Evolutionary conservation across 35 echinoderm and acorn worm species (phyloP).

Genomic region (Hemicentrotus pulcherrimus): DNA sequence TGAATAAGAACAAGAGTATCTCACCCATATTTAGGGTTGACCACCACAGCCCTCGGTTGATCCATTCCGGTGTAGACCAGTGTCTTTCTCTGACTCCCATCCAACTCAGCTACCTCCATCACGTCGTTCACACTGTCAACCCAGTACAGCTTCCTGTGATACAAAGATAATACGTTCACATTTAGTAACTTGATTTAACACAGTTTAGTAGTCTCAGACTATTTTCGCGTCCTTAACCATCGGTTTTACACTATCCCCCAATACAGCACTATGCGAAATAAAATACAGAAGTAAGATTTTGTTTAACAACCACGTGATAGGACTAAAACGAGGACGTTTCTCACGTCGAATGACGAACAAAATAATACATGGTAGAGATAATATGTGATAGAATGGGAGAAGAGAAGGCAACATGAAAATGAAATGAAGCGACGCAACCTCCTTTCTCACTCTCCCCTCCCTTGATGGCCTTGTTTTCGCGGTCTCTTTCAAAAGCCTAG

Average conservation of each 20-base stretch:
- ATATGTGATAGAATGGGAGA: background rate
- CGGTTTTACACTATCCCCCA: too few species aligned
- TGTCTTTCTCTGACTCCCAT: constrained; percentile 78
- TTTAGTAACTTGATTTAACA: too few species aligned
- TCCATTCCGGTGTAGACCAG: constrained; percentile 61
- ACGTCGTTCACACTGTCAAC: constrained; percentile 70
- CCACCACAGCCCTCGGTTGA: constrained; percentile 74
- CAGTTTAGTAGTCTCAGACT: too few species aligned
- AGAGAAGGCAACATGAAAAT: background rate
- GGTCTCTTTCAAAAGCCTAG: background rate
- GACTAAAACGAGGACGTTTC: too few species aligned
- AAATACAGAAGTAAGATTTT: too few species aligned
- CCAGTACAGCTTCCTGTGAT: constrained; percentile 86
- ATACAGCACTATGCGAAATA: too few species aligned
- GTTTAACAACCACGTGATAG: too few species aligned
- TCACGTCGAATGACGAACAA: background rate
- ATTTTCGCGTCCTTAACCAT: too few species aligned
- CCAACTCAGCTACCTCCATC: constrained; percentile 88
- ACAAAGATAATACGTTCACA: background rate
- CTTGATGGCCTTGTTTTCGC: too few species aligned
- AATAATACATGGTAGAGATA: background rate
- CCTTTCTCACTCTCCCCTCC: background rate
- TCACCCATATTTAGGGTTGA: constrained; percentile 87
- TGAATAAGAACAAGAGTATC: background rate
- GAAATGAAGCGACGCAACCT: background rate